Evolutionary conservation across 2,888 invertebrate species (phyloP).

Genomic region (Apocheima hispidaria): DNA sequence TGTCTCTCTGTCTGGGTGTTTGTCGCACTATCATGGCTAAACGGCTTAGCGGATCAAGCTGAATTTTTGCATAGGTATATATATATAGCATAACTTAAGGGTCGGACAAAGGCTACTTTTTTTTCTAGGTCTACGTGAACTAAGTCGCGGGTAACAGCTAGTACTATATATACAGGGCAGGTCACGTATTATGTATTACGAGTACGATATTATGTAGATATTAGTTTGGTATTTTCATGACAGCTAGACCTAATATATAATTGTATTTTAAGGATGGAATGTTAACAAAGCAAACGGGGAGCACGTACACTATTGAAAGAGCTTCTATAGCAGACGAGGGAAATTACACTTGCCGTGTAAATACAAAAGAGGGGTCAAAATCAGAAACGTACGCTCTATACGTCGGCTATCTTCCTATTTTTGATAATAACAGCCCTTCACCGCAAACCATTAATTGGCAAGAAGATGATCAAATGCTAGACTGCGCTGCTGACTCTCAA

Average conservation of each 20-base stretch:
- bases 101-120: too few relatives aligned
- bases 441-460: background rate
- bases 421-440: conserved; percentile 16
- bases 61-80: too few relatives aligned
- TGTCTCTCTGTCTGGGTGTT: too few relatives aligned
- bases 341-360: conserved; percentile 43
- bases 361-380: conserved; percentile 32
- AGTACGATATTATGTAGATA: too few relatives aligned
- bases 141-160: too few relatives aligned
- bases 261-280: conserved; percentile 12
- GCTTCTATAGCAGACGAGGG: conserved; percentile 29
- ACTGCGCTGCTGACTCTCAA: conserved; percentile 34
- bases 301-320: conserved; percentile 21
- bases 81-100: too few relatives aligned
- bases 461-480: conserved; percentile 11
- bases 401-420: conserved; percentile 33
- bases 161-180: too few relatives aligned
- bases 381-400: conserved; percentile 37
- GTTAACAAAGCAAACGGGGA: background rate
- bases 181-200: too few relatives aligned
- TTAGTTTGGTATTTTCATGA: too few relatives aligned
- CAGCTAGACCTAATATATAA: background rate
- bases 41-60: too few relatives aligned
- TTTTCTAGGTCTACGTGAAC: too few relatives aligned
- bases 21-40: too few relatives aligned